Evolutionary conservation across 2,888 invertebrate species (phyloP), one percentile per base, ranked within the genome.

Genomic region (Epirrhoe alternata): DNA sequence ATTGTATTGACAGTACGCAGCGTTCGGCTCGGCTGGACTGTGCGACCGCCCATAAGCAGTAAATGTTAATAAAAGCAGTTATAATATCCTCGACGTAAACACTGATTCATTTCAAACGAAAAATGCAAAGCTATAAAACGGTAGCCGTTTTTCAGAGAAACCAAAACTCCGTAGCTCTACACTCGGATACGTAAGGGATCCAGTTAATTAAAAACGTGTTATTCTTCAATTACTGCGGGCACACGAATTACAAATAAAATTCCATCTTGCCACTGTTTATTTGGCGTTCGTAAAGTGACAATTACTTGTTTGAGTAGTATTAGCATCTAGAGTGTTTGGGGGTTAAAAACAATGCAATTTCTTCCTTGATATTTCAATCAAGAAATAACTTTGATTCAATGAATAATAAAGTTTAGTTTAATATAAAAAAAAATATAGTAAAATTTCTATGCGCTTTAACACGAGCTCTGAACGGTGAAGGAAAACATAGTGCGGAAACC

Each of bases 131-230:
- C 42, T 51, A 6, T 14, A 51, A 38, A n/a, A 24, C 51, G 51
- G 8, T 5, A 5, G 6, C 30, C 3, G 24, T 14, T 53, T 53
- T 3, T n/a, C 17, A 53, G 16, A 16, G 45, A 47, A 14, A 6
- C 14, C 45, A 53, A 35, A 42, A 5, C 38, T 42, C 38, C 12
- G 12, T 12, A 31, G 53, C 52, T n/a, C 7, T 53, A 63, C 57
- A 53, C 42, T 30, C 51, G 51, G 55, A 56, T 58, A 24, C 57
- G 54, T 59, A 50, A 42, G 59, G 60, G 64, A 60, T 60, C 63
- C 61, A 66, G 74, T 77, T 80, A 76, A 79, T 82, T 80, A 77
- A 80, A 81, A 81, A 75, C 71, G 72, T 78, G 78, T 79, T 81
- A 74, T 77, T 77, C 73, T 76, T 70, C 70, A 77, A 77, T 78